These are phyloP conservation scores for Diaperis boleti DNA, from an alignment of 2,888 invertebrate species.

Conservation along the genomic window DNA sequence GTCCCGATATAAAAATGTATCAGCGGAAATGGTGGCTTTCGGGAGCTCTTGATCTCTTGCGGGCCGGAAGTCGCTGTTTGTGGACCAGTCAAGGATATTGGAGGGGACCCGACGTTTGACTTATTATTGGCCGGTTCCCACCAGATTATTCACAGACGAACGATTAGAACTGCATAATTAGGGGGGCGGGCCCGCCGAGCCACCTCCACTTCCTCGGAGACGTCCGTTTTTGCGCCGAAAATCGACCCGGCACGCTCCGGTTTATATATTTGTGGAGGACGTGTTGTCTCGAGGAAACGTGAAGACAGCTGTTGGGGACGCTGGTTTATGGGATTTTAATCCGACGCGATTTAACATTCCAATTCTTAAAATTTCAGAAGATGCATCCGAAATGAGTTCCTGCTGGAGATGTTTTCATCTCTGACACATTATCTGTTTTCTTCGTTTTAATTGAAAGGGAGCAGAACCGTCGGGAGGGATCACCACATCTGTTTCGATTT, in stretches of 20 bases:
- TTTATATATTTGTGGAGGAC: slow-evolving; percentile 28
- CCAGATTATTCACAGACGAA: slow-evolving; percentile 17
- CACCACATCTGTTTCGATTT: slow-evolving; percentile 37
- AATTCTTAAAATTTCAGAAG: slow-evolving; percentile 2
- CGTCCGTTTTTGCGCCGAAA: slow-evolving; percentile 14
- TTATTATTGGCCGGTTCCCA: slow-evolving; percentile 29
- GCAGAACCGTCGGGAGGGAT: slow-evolving; percentile 45
- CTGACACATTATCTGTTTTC: too few species aligned
- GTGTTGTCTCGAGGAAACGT: slow-evolving; percentile 22
- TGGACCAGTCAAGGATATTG: slow-evolving; percentile 39
- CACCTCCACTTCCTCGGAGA: slow-evolving; percentile 7
- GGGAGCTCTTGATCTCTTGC: slow-evolving; percentile 48
- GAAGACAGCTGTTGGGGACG: slow-evolving; percentile 31
- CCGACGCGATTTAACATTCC: slow-evolving; percentile 18
- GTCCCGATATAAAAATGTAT: slow-evolving; percentile 32
- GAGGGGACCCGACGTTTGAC: slow-evolving; percentile 27
- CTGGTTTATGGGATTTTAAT: slow-evolving; percentile 36
- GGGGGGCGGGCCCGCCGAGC: slow-evolving; percentile 20
- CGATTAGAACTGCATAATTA: slow-evolving; percentile 27
- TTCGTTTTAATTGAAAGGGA: too few species aligned
- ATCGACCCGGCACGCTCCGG: slow-evolving; percentile 28
- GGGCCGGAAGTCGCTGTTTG: slow-evolving; percentile 48
- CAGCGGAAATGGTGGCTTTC: slow-evolving; percentile 39
- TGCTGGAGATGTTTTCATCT: too few species aligned
- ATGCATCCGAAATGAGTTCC: slow-evolving; percentile 9